A percentile compares a stretch with the other conserved stretches of the same genome.
phyloP scores from a whole-genome alignment of 2,888 invertebrate genomes.

The Eupelmus urozonus region DNA sequence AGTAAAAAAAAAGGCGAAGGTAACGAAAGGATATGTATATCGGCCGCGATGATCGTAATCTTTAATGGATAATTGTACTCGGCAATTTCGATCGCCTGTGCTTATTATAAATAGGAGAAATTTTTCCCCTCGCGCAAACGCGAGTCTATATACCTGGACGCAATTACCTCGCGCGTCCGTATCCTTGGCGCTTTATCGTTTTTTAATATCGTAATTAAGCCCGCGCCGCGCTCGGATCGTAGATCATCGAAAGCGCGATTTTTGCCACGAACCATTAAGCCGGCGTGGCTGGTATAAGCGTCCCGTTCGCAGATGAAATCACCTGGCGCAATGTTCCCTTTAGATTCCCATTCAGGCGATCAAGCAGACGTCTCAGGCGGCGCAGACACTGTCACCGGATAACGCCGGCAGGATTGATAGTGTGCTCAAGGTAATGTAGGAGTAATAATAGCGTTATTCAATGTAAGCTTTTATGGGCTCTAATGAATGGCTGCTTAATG shows the following conservation, averaged over 20 bases:
- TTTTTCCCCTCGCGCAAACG: background rate
- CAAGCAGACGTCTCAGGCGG: conserved; percentile 68
- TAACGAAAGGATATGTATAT: background rate
- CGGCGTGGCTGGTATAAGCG: no score
- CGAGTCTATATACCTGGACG: background rate
- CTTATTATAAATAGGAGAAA: conserved; percentile 19
- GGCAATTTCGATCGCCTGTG: background rate
- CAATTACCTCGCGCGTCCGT: no score
- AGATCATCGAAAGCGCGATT: conserved; percentile 2
- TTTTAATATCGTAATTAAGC: conserved; percentile 35
- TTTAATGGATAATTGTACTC: background rate
- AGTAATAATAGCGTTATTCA: conserved; percentile 1
- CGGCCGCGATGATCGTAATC: background rate
- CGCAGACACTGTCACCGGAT: conserved; percentile 68
- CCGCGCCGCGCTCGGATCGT: background rate
- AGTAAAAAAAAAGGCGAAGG: background rate
- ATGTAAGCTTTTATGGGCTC: background rate
- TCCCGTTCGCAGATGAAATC: conserved; percentile 25
- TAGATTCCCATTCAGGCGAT: conserved; percentile 73
- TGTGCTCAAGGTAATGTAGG: conserved; percentile 70
- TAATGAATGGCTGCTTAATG: no score
- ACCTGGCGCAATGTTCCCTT: conserved; percentile 15
- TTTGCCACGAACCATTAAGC: no score
- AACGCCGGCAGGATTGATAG: conserved; percentile 67
- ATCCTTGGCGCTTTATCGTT: conserved; percentile 36